Base-by-base conservation (phyloP, 2,888 invertebrate species). In the Coelinius sp. region DNA sequence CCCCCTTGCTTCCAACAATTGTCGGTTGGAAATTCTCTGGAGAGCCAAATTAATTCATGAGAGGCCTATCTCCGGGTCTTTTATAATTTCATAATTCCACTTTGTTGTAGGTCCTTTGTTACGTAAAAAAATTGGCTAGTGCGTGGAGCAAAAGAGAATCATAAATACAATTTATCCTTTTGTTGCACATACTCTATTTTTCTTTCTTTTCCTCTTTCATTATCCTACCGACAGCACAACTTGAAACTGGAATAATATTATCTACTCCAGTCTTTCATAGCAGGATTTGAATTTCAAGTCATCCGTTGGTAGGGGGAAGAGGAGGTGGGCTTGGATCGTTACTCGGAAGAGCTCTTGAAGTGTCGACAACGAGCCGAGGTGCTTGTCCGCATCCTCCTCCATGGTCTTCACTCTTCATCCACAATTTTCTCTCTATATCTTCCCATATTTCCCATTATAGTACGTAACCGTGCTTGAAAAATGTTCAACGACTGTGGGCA, bases 391-490 rank as follows among this genome's bases (percentile, higher is more conserved):
- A 68, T 73, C 49, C 59, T 73, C 27, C 35, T 25, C 46, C 35
- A 31, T 31, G 49, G 31, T 65, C 56, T 63, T 49, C 53, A 62
- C 69, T 63, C 59, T 17, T 38, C 46, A 24, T 66, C 65, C 44
- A 53, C 64, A 35, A 24, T 62, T 41, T 59, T 17, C 25, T 53
- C 22, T 17, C 46, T 53, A 63, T 41, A 22, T 63, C 53, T 62
- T 63, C 49, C 31, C 44, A n/a, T 56, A 41, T 62, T 53, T 59
- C 70, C 66, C 63, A 56, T 38, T 67, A 46, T 73, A 70, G 73
- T 76, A 77, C 77, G 76, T 78, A 78, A 76, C 78, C 68, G 77
- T 71, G 76, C 63, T 75, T 72, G 70, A 74, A 75, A 81, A 82
- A 75, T 80, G 78, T 78, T 73, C 76, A 72, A 74, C 78, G 75